Percentiles rank a stretch among this genome's conserved stretches.
Evolutionary conservation across 2,113 vertebrate species (phyloP).

Genomic region (Cebus imitator): DNA sequence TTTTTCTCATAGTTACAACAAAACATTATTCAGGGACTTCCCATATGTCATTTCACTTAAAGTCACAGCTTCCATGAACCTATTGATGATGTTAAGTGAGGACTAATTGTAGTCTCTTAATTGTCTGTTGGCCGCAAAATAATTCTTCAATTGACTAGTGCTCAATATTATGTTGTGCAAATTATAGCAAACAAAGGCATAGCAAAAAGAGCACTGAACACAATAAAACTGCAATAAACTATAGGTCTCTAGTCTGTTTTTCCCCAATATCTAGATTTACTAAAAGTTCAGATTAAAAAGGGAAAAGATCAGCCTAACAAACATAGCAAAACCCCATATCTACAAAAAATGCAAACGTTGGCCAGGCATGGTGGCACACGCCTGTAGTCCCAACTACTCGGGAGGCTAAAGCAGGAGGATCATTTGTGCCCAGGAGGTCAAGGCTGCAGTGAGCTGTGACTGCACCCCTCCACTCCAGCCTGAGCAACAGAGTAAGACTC

Average conservation of each 20-base stretch:
- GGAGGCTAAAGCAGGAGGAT: too few species aligned
- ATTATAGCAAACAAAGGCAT: not conserved
- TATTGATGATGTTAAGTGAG: not conserved
- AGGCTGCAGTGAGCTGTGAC: too few species aligned
- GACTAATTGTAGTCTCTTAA: not conserved
- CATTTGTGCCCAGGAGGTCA: too few species aligned
- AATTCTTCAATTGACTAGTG: constrained; percentile 4
- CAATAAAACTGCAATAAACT: not conserved
- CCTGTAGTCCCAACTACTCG: too few species aligned
- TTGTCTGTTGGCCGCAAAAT: not conserved
- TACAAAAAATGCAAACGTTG: too few species aligned
- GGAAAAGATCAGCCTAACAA: not conserved
- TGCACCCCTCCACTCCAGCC: too few species aligned
- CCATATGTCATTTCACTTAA: not conserved
- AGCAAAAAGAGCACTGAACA: not conserved
- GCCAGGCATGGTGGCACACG: too few species aligned
- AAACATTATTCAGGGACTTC: not conserved
- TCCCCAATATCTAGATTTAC: not conserved
- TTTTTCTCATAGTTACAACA: not conserved
- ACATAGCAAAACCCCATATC: too few species aligned
- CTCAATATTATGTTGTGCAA: constrained; percentile 30
- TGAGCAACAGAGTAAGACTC: too few species aligned
- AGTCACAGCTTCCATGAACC: not conserved
- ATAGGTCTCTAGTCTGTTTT: not conserved
- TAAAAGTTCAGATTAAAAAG: constrained; percentile 1